Conservation (phyloP, 2,113 vertebrate genomes). For the Pholis gunnellus region DNA sequence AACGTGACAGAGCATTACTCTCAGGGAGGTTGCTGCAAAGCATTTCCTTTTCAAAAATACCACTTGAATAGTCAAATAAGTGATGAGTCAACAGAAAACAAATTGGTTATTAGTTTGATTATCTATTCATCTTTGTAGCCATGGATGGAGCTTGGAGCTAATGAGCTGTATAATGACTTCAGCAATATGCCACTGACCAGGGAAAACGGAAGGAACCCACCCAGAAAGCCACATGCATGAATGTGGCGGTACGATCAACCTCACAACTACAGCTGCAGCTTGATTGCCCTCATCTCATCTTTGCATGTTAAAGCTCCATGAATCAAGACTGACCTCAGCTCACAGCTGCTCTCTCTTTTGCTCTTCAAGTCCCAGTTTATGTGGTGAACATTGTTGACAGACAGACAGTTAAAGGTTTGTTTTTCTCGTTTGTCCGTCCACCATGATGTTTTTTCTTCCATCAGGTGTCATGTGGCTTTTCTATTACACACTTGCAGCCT, state of each 20-base stretch:
- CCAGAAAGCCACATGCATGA: conserved; percentile 11
- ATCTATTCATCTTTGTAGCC: neutral
- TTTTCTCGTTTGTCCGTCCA: conserved; percentile 13
- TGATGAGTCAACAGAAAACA: conserved; percentile 7
- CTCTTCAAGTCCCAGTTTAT: conserved; percentile 38
- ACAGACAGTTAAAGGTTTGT: conserved; percentile 23
- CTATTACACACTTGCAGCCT: neutral
- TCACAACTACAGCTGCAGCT: conserved; percentile 27
- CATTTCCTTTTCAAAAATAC: conserved; percentile 1
- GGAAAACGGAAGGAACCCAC: conserved; percentile 36
- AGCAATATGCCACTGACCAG: conserved; percentile 50
- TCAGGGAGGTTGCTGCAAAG: neutral
- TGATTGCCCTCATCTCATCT: conserved; percentile 42
- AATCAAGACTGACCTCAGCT: conserved; percentile 37
- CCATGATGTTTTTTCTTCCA: neutral
- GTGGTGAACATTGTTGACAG: neutral
- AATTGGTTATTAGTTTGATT: neutral
- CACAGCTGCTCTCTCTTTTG: neutral
- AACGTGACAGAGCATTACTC: conserved; percentile 2
- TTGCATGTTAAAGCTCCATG: conserved; percentile 52
- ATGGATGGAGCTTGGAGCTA: conserved; percentile 52
- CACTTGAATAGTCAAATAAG: neutral
- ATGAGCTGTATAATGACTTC: conserved; percentile 70
- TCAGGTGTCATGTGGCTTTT: conserved; percentile 2
- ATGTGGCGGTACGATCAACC: conserved; percentile 21